These are phyloP conservation scores for Istiophorus platypterus DNA, from an alignment of 2,113 vertebrate species.

Conservation along the genomic window DNA sequence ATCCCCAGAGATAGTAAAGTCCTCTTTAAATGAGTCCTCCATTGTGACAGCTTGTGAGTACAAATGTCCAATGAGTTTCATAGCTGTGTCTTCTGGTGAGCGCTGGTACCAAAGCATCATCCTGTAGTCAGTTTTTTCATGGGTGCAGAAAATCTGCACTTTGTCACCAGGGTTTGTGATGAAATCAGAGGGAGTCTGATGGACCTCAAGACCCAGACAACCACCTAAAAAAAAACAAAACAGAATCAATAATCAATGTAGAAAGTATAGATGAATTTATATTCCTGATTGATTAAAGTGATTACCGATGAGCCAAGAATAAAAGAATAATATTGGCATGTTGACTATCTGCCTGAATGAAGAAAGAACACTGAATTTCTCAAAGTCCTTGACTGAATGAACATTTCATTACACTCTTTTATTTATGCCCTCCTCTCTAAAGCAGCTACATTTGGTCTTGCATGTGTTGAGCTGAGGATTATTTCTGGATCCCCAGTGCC, in stretches of 20 bases:
- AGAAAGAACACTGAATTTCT: background rate
- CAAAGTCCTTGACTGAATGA: background rate
- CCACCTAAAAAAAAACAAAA: too few species aligned
- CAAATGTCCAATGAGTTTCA: slow-evolving; percentile 62
- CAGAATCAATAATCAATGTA: background rate
- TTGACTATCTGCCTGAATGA: slow-evolving; percentile 9
- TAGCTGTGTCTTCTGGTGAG: slow-evolving; percentile 33
- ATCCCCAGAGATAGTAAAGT: slow-evolving; percentile 58
- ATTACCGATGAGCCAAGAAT: slow-evolving; percentile 43
- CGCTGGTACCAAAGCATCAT: slow-evolving; percentile 69
- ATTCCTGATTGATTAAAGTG: background rate
- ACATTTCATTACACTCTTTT: background rate
- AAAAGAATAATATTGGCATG: slow-evolving; percentile 41
- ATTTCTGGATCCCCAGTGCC: slow-evolving; percentile 49
- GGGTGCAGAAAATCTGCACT: slow-evolving; percentile 58
- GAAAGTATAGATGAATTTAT: background rate
- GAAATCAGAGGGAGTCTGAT: slow-evolving; percentile 45
- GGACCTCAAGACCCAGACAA: slow-evolving; percentile 12
- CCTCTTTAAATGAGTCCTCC: slow-evolving; percentile 17
- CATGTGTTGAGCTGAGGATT: background rate
- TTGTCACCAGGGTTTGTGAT: slow-evolving; percentile 13
- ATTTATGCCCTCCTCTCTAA: background rate
- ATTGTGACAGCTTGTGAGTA: accelerated
- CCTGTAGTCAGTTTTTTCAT: slow-evolving; percentile 42
- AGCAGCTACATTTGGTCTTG: background rate